phyloP scores from a whole-genome alignment of 1,140 invertebrate species.

The Orius insidiosus region DNA sequence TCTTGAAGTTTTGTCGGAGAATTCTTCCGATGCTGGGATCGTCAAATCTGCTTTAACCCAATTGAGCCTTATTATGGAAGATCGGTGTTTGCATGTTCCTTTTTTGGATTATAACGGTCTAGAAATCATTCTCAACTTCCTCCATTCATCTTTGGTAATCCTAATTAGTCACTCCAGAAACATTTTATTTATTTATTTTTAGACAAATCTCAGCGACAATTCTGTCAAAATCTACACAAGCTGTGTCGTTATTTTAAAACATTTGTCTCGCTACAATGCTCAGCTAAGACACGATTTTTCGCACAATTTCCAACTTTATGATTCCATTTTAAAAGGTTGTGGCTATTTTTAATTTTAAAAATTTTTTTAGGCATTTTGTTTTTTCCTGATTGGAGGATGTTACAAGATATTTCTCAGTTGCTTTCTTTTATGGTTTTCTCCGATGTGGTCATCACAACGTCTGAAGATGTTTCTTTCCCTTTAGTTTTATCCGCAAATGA shows the following conservation, averaged over 20 bases:
- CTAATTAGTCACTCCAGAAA: conserved; percentile 11
- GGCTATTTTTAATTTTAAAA: no score
- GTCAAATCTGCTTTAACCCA: conserved; percentile 37
- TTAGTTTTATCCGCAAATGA: conserved; percentile 28
- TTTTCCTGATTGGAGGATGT: conserved; percentile 31
- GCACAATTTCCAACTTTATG: conserved; percentile 5
- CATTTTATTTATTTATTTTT: conserved; percentile 7
- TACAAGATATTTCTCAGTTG: conserved; percentile 28
- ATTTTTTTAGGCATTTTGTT: conserved; percentile 30
- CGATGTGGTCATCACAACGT: conserved; percentile 27
- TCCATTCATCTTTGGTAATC: conserved; percentile 28
- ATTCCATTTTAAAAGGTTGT: conserved; percentile 16
- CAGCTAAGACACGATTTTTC: conserved; percentile 15
- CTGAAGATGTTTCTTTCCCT: conserved; percentile 27
- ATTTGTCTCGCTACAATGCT: conserved; percentile 13
- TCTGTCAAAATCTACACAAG: background rate
- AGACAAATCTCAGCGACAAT: conserved; percentile 10
- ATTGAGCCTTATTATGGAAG: conserved; percentile 37
- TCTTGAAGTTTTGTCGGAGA: conserved; percentile 25
- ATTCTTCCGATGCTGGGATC: conserved; percentile 34
- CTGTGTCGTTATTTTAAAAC: conserved; percentile 11
- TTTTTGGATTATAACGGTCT: conserved; percentile 31
- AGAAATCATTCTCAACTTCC: conserved; percentile 24
- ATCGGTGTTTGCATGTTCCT: conserved; percentile 31
- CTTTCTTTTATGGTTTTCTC: conserved; percentile 31